Percentiles rank a stretch among this genome's conserved stretches.
phyloP scores from a whole-genome alignment of 1,140 invertebrate genomes.

The Magallana angulata region DNA sequence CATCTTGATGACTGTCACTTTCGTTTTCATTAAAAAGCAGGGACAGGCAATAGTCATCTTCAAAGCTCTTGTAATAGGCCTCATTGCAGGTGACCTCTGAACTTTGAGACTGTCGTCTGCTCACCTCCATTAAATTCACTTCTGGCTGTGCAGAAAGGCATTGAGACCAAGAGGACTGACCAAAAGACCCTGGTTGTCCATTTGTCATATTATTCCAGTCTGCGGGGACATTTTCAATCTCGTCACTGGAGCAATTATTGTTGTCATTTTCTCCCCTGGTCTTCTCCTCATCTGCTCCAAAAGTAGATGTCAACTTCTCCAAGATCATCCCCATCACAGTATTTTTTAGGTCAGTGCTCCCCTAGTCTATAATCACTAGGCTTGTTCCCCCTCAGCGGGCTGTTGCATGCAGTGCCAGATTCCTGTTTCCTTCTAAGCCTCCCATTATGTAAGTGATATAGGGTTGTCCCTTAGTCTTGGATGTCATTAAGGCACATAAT shows the following conservation, averaged over 20 bases:
- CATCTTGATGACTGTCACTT: background rate
- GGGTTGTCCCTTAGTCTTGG: background rate
- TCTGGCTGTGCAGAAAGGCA: slow-evolving; percentile 1
- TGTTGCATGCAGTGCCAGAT: background rate
- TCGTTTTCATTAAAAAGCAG: slow-evolving; percentile 22
- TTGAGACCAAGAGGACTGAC: slow-evolving; percentile 11
- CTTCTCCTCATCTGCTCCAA: background rate
- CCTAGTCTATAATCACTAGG: background rate
- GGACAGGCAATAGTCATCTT: slow-evolving; percentile 15
- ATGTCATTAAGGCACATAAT: slow-evolving; percentile 19
- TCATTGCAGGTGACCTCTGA: slow-evolving; percentile 20
- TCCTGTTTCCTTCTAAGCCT: background rate
- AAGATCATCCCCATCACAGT: slow-evolving; percentile 16
- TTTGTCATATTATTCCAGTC: background rate
- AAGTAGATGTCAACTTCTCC: slow-evolving; percentile 5
- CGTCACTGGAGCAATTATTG: slow-evolving; percentile 11
- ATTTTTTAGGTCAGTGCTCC: background rate
- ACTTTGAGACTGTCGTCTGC: slow-evolving; percentile 1
- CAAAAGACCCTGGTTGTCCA: background rate
- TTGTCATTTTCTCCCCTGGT: background rate
- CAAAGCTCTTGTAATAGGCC: slow-evolving; percentile 16
- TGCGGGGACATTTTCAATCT: background rate
- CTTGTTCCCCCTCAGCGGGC: background rate
- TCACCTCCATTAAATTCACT: background rate
- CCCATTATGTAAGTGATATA: slow-evolving; percentile 23